Evolutionary conservation across 2,797 vertebrate genomes (phyloP).

Genomic region (Gadopsis bispinosus): DNA sequence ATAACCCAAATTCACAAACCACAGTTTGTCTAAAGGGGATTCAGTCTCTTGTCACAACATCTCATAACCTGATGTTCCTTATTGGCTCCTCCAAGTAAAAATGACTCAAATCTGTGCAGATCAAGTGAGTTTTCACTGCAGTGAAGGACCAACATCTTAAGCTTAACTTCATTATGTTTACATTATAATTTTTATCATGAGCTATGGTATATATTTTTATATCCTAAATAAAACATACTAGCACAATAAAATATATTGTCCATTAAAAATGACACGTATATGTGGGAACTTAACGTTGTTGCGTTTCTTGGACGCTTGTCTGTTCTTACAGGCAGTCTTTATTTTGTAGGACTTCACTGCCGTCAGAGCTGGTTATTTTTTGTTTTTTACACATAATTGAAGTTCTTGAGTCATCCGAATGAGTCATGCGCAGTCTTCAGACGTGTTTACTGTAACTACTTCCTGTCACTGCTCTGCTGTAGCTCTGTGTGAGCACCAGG

Average conservation of each 20-base stretch:
- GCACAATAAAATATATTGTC: neutral
- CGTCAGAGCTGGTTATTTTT: slow-evolving; percentile 16
- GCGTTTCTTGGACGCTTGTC: neutral
- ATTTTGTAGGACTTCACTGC: slow-evolving; percentile 5
- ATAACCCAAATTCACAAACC: too few relatives aligned
- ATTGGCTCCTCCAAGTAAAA: neutral
- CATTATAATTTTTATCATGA: neutral
- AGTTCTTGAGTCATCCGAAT: slow-evolving; percentile 65
- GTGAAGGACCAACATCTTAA: neutral
- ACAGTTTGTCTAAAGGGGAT: too few relatives aligned
- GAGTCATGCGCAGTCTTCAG: slow-evolving; percentile 53
- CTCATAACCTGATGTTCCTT: neutral
- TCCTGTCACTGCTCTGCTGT: slow-evolving; percentile 38
- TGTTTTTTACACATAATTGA: slow-evolving; percentile 37
- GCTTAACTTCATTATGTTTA: neutral
- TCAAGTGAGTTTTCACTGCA: neutral
- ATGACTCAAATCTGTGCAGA: neutral
- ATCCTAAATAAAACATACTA: neutral
- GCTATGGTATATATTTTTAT: neutral
- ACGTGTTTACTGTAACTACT: slow-evolving; percentile 50
- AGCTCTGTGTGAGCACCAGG: slow-evolving; percentile 57
- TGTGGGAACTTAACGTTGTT: neutral
- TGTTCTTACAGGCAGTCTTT: slow-evolving; percentile 9
- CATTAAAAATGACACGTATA: slow-evolving; percentile 6
- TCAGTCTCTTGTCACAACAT: neutral